Evolutionary conservation across 2,888 invertebrate genomes (phyloP), one percentile per base, ranked within the genome.

Genomic region (Lomographa bimaculata): DNA sequence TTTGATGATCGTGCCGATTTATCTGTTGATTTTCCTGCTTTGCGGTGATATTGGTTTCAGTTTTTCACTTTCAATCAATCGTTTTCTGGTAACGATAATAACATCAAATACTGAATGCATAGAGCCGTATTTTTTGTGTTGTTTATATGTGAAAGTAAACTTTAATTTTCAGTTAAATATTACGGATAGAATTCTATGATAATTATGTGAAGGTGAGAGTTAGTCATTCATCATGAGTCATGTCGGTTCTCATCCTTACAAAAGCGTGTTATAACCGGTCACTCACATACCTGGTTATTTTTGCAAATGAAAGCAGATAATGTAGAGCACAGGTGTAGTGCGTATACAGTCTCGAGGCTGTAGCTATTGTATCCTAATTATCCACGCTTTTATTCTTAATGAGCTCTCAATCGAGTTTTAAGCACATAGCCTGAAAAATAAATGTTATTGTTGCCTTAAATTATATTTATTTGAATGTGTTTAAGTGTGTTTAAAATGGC

Each of bases 1-100:
- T 58, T 54, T 57, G 54, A 63, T 62, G 56, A 63, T 47, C 55
- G 52, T 41, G 55, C 54, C 29, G 25, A 54, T 53, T 51, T 44
- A 40, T 38, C 21, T 10, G 21, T 16, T 11, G 11, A n/a, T n/a
- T n/a, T n/a, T n/a, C 19, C 27, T 21, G 30, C 25, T 40, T 29
- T 40, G 23, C 10, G 18, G 7, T 25, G 11, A 7, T 36, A 30
- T 21, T 21, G 20, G n/a, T 12, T 20, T 21, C 4, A 14, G 7
- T 7, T 11, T 12, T 28, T 11, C 3, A 30, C 14, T 21, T 14
- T 30, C 30, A 7, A 12, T 12, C 0, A 21, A 3, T 7, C 5
- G 7, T 14, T 2, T 25, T 5, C 4, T 12, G 6, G 1, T 25
- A n/a, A n/a, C n/a, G n/a, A n/a, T n/a, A n/a, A n/a, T n/a, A n/a